Evolutionary conservation across 2,113 vertebrate genomes (phyloP).

Genomic region (Eurystomus gularis): DNA sequence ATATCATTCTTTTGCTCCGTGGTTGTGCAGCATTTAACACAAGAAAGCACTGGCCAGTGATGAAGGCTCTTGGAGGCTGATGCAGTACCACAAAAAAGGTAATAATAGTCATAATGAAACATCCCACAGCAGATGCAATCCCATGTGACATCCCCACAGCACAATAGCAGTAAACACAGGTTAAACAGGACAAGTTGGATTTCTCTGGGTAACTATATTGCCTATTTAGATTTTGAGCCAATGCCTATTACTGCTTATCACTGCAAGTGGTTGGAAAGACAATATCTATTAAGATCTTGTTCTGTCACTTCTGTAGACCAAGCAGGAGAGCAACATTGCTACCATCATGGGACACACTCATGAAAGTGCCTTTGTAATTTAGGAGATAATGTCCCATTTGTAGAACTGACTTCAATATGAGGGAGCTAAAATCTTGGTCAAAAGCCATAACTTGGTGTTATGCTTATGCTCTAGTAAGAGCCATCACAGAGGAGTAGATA

Average conservation of each 20-base stretch:
- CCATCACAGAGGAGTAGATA: background rate
- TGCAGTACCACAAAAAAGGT: background rate
- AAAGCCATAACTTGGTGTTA: background rate
- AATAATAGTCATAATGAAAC: background rate
- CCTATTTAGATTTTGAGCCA: background rate
- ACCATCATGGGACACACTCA: background rate
- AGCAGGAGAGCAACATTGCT: background rate
- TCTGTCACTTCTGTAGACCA: background rate
- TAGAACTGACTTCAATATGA: background rate
- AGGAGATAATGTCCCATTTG: background rate
- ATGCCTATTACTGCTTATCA: background rate
- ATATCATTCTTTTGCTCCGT: rapidly evolving
- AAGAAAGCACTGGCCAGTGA: background rate
- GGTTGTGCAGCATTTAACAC: background rate
- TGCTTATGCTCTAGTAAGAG: background rate
- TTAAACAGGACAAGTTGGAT: background rate
- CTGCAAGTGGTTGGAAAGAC: background rate
- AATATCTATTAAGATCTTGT: background rate
- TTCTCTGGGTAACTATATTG: background rate
- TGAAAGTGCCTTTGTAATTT: background rate
- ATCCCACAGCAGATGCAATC: background rate
- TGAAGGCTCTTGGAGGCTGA: background rate
- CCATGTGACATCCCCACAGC: rapidly evolving
- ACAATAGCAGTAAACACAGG: background rate
- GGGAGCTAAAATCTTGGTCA: background rate